Evolutionary conservation across 2,888 invertebrate genomes (phyloP).

Genomic region (Philonicus albiceps): DNA sequence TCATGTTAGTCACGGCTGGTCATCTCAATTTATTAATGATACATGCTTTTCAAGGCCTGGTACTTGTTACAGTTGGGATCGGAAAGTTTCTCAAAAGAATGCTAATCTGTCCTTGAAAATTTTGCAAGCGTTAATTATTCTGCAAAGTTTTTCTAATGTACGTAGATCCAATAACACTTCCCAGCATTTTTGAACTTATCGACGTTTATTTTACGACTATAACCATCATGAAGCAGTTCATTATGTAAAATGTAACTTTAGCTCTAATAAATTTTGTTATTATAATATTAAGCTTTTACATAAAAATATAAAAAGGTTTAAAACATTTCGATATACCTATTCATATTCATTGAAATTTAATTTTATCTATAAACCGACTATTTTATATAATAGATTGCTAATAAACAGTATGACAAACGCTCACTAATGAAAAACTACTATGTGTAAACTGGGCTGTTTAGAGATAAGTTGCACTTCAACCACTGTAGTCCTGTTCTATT

Average conservation of each 20-base stretch:
- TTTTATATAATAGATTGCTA: no score
- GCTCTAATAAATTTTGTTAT: no score
- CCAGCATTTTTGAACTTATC: neutral
- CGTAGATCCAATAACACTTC: neutral
- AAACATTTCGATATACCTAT: no score
- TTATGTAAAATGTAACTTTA: neutral
- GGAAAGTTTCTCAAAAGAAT: neutral
- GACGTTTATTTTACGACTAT: neutral
- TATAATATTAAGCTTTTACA: no score
- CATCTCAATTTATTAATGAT: conserved; percentile 22
- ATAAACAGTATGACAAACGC: no score
- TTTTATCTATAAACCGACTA: no score
- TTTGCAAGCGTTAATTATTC: neutral
- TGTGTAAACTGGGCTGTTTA: no score
- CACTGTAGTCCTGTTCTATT: no score
- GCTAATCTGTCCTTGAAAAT: neutral
- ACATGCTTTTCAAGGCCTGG: neutral
- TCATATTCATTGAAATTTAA: no score
- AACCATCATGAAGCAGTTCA: neutral
- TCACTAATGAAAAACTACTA: no score
- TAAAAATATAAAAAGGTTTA: no score
- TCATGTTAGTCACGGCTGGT: conserved; percentile 12
- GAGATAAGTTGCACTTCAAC: no score
- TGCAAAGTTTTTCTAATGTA: neutral
- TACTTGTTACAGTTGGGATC: neutral